These are phyloP conservation scores for Olivierus martensii DNA, from an alignment of 1,140 invertebrate species.

Conservation along the genomic window DNA sequence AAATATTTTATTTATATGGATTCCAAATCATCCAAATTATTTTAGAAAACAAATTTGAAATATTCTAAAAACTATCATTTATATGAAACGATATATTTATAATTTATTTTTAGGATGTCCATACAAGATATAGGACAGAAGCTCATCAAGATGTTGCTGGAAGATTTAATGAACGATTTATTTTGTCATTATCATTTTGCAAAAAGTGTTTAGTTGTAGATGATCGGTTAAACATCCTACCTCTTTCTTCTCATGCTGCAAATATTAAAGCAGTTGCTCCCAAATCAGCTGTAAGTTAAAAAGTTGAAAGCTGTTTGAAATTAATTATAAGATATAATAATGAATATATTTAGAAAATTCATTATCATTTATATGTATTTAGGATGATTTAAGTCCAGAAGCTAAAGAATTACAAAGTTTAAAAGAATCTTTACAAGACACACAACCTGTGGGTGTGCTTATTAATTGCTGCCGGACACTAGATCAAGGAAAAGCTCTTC, in stretches of 20 bases:
- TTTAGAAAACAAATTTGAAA: too few relatives aligned
- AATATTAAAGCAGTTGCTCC: constrained; percentile 49
- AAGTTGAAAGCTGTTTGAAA: too few relatives aligned
- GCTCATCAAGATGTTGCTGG: constrained; percentile 81
- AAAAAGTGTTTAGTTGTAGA: constrained; percentile 73
- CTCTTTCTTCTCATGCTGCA: constrained; percentile 75
- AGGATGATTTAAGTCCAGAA: constrained; percentile 14
- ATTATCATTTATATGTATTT: too few relatives aligned
- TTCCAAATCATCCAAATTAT: too few relatives aligned
- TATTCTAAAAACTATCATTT: too few relatives aligned
- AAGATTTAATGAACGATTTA: constrained; percentile 92
- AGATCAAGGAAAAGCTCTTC: constrained; percentile 73
- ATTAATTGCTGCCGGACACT: constrained; percentile 82
- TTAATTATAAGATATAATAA: too few relatives aligned
- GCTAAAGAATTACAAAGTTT: constrained; percentile 47
- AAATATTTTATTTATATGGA: too few relatives aligned
- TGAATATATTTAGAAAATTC: too few relatives aligned
- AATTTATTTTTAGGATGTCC: constrained; percentile 61
- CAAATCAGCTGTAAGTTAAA: constrained; percentile 1
- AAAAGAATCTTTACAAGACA: constrained; percentile 66
- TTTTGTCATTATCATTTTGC: constrained; percentile 80
- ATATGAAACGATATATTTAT: too few relatives aligned
- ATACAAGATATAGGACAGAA: constrained; percentile 87
- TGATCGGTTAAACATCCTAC: constrained; percentile 81
- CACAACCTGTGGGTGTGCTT: constrained; percentile 78